Evolutionary conservation across 2,797 vertebrate species (phyloP), one percentile per base, ranked within the genome.

Genomic region (Rachycentron canadum): DNA sequence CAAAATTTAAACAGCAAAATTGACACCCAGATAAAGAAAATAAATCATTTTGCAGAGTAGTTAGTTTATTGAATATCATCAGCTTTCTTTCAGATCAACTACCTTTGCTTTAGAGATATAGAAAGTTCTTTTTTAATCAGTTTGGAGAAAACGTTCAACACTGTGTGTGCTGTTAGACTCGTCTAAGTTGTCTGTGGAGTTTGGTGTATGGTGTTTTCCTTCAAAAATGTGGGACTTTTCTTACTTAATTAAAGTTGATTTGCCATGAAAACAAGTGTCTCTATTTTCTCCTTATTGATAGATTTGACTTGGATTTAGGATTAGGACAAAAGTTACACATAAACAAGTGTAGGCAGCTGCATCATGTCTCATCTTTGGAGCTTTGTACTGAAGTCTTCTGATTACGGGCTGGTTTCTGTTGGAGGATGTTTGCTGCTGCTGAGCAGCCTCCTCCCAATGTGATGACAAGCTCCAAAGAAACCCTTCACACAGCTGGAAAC

Each of bases 391-490:
- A 34, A 61, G 53, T 73, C 68, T 50, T 7, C 60, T 75, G 82
- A 86, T 89, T 86, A 79, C 5, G 63, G 78, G 79, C 80, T 9
- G 19, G 80, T 67, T 88, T 59, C 84, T 68, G 82, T 82, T 85
- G 43, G 70, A 88, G 88, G 85, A 89, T 88, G 90, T 87, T 79
- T 90, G 77, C 61, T 64, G 69, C 87, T 83, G 76, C 74, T 26
- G 19, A 79, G 74, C 88, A 75, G 87, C 90, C 91, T 87, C 91
- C 91, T 93, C 86, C 91, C 89, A 85, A 89, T 76, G 90, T 91
- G 91, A 93, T 89, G 92, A 93, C 93, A 92, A 92, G 89, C 89
- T 93, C 69, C 71, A 83, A 78, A 91, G 90, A 87, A 93, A 88
- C 84, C 77, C 86, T 82, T 77, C 66, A 81, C 90, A 86, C 92